Conservation (phyloP, 2,113 vertebrate species). For the Urocitellus parryii region DNA sequence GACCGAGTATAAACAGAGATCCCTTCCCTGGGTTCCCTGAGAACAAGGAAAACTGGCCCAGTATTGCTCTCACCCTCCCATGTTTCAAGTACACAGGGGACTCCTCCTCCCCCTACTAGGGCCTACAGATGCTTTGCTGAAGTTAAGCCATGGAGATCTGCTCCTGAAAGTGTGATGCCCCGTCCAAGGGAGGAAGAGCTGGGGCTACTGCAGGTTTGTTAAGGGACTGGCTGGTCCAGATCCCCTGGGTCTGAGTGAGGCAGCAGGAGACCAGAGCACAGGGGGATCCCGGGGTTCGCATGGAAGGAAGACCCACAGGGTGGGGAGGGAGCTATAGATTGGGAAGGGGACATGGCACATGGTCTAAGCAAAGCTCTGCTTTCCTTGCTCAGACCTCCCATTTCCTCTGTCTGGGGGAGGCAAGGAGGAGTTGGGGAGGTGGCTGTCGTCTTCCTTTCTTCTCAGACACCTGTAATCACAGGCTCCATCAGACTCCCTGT, state of each 20-base stretch:
- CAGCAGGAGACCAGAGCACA: background rate
- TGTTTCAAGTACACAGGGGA: background rate
- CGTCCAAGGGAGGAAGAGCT: too few species aligned
- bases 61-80: background rate
- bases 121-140: background rate
- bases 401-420: conserved; percentile 26
- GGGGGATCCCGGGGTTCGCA: background rate
- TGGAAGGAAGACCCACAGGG: background rate
- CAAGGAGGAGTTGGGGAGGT: background rate
- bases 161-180: background rate
- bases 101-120: background rate
- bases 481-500: conserved; percentile 54
- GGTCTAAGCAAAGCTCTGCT: background rate
- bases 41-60: background rate
- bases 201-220: background rate
- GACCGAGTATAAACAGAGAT: background rate
- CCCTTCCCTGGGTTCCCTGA: background rate
- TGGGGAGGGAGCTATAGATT: background rate
- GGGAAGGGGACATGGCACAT: background rate
- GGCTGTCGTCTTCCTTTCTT: conserved; percentile 49
- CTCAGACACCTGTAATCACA: conserved; percentile 73
- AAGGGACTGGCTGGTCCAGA: background rate
- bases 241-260: background rate
- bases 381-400: background rate
- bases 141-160: background rate